Evolutionary conservation across 2,888 invertebrate genomes (phyloP), one percentile per base, ranked within the genome.

Genomic region (Ichneumoninae sp.): DNA sequence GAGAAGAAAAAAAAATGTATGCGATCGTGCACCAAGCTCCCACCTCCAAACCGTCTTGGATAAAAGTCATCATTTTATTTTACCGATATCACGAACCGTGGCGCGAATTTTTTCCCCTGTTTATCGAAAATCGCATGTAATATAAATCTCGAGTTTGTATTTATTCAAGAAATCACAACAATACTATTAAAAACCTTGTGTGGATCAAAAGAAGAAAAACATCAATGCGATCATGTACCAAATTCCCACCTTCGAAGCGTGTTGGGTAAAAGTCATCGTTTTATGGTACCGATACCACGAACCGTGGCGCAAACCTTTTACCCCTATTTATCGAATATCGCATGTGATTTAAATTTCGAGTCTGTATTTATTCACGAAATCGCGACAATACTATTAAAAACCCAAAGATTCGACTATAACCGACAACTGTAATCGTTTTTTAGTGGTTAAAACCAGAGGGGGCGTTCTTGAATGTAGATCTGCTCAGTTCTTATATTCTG

Each of bases 1-100:
- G 57, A 57, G 57, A 80, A 71, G 4, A 30, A 30, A 30, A 54
- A 13, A 16, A 16, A 60, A 5, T 44, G 2, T 52, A 63, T 69
- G 22, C 60, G 47, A 75, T 63, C 69, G 69, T 63, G 40, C 33
- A 50, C 33, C 44, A 63, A 81, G 65, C 7, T 65, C 47, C 26
- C 65, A 54, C 40, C 13, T 36, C 19, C 30, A 10, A 44, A 54
- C 30, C 10, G 10, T 7, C 33, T 22, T 19, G 33, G 30, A 16
- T 33, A 1, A 30, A n/a, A 16, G 16, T 63, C 63, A 13, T 63
- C 16, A 26, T 26, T 63, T 54, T 36, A 13, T 19, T 3, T 30
- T 10, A 16, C 16, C 30, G 30, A 63, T 63, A 63, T 30, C 30
- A 7, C 60, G 16, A 7, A 33, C 1, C 30, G 2, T 30, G 63